Conservation (phyloP, 2,888 invertebrate species). For the Hypena proboscidalis region DNA sequence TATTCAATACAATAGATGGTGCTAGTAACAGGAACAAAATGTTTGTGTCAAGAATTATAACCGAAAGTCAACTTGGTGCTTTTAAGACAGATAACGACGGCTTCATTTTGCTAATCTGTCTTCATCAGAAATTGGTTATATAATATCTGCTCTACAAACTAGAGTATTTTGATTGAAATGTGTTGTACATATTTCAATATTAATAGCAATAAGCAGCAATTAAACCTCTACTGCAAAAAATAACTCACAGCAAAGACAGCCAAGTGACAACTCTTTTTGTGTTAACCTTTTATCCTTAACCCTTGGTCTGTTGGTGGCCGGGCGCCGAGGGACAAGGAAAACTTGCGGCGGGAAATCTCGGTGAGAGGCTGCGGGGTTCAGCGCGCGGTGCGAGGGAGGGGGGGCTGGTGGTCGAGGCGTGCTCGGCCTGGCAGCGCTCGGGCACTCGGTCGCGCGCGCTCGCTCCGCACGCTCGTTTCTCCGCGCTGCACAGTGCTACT, state of each 20-base stretch:
- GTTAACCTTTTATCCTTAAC: slow-evolving; percentile 14
- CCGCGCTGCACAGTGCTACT: slow-evolving; percentile 46
- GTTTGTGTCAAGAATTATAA: no score
- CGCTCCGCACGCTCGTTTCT: slow-evolving; percentile 67
- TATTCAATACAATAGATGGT: no score
- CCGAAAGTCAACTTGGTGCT: no score
- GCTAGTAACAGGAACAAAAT: no score
- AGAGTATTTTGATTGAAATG: no score
- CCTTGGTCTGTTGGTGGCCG: slow-evolving; percentile 1
- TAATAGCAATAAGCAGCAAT: no score
- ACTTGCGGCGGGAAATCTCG: slow-evolving; percentile 18
- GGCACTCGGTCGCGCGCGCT: slow-evolving; percentile 70
- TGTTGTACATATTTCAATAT: no score
- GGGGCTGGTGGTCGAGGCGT: slow-evolving; percentile 30
- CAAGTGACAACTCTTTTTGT: neutral
- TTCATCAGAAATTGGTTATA: no score
- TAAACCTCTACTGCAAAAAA: no score
- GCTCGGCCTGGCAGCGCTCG: slow-evolving; percentile 43
- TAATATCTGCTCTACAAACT: no score
- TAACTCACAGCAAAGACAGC: neutral
- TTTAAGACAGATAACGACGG: no score
- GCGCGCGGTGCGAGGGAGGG: slow-evolving; percentile 25
- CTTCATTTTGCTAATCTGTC: no score
- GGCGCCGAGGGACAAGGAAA: slow-evolving; percentile 20
- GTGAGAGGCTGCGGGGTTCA: slow-evolving; percentile 24